phyloP scores from a whole-genome alignment of 2,113 vertebrate genomes.

The Pleuronectes platessa region DNA sequence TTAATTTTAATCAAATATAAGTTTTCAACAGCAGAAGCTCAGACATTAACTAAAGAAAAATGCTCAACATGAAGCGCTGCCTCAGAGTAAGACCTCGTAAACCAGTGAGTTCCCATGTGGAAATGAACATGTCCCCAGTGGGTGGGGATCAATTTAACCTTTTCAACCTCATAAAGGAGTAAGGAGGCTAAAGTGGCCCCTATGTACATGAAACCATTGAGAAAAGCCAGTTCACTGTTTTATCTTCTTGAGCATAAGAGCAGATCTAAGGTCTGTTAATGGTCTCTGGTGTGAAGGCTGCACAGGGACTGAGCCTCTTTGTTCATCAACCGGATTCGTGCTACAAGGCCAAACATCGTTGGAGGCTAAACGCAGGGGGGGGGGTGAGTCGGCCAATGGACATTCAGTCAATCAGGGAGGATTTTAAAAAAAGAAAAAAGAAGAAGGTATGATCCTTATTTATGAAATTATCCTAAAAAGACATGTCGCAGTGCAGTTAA shows the following conservation, averaged over 20 bases:
- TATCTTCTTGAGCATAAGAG: background rate
- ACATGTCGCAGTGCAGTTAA: no score
- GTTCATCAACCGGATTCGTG: background rate
- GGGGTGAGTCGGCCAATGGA: no score
- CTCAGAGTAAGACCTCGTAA: background rate
- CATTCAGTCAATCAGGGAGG: no score
- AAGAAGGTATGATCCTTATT: no score
- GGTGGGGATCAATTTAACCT: background rate
- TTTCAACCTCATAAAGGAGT: background rate
- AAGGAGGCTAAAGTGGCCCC: no score
- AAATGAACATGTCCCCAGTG: background rate
- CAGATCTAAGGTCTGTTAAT: background rate
- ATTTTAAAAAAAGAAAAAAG: no score
- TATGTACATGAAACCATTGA: background rate
- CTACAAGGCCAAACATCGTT: background rate
- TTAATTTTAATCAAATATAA: no score
- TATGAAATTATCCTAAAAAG: no score
- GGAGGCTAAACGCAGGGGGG: background rate
- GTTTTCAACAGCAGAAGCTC: no score
- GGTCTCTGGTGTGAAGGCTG: background rate
- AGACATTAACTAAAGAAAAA: background rate
- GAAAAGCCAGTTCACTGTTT: background rate
- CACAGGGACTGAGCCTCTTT: background rate
- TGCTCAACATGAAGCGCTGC: background rate
- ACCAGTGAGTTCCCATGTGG: conserved; percentile 3